Percentiles rank a stretch among this genome's conserved stretches.
phyloP scores from a whole-genome alignment of 2,113 vertebrate species.

The Macheiramphus alcinus region DNA sequence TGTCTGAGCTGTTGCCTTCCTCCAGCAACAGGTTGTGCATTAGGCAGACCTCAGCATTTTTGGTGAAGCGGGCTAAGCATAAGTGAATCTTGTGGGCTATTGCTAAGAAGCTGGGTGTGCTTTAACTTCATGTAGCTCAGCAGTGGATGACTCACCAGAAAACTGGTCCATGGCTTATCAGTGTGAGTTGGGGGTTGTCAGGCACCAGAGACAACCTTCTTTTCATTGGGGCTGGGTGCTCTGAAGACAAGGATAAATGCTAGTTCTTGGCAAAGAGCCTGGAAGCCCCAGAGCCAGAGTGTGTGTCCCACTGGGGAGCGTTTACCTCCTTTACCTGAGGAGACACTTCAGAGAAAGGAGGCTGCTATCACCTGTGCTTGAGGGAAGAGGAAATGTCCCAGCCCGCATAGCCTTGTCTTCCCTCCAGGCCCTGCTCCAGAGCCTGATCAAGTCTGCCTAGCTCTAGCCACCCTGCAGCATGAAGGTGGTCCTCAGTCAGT shows the following conservation, averaged over 20 bases:
- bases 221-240: neutral
- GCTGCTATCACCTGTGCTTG: neutral
- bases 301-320: fast-evolving
- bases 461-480: neutral
- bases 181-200: fast-evolving
- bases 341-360: neutral
- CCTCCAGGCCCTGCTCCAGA: neutral
- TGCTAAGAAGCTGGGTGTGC: neutral
- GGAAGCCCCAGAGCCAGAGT: neutral
- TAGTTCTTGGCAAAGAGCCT: neutral
- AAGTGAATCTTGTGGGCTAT: no score
- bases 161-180: neutral
- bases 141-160: neutral
- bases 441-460: slow-evolving; percentile 6
- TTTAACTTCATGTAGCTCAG: neutral
- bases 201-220: neutral
- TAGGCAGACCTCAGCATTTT: neutral
- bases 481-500: neutral
- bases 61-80: neutral
- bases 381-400: neutral
- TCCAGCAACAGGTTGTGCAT: neutral
- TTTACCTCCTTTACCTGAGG: neutral
- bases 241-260: neutral
- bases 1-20: neutral
- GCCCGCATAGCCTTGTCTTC: neutral